Evolutionary conservation across 2,888 invertebrate species (phyloP).

Genomic region (Sympetrum striolatum): DNA sequence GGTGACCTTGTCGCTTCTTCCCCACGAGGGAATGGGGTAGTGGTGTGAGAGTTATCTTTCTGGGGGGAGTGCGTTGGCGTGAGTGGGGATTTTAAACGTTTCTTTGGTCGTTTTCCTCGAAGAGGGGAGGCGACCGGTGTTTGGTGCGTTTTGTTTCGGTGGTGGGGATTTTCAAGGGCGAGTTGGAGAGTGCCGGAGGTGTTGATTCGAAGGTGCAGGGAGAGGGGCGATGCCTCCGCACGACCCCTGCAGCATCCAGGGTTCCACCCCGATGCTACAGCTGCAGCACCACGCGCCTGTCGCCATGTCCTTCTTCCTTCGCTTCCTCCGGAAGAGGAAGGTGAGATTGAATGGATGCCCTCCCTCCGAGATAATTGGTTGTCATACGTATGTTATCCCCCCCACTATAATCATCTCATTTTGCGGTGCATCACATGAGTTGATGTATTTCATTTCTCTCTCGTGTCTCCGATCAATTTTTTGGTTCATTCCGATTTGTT

Average conservation of each 20-base stretch:
- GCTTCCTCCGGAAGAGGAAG: conserved; percentile 48
- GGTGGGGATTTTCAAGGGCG: not conserved
- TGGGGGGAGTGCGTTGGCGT: not conserved
- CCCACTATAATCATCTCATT: not conserved
- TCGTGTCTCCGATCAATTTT: no score
- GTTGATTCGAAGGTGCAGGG: not conserved
- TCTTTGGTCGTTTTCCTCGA: not conserved
- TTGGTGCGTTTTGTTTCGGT: not conserved
- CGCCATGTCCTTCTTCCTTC: conserved; percentile 47
- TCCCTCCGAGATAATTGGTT: not conserved
- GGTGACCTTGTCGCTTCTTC: conserved; percentile 8
- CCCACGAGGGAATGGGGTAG: not conserved
- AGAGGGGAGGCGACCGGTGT: not conserved
- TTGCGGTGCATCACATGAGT: not conserved
- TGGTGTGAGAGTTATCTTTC: not conserved
- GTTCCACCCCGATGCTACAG: conserved; percentile 34
- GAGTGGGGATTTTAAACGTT: not conserved
- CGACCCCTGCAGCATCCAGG: conserved; percentile 42
- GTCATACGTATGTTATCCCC: not conserved
- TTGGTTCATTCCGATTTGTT: no score
- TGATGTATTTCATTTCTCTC: not conserved
- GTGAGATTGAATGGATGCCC: conserved; percentile 38
- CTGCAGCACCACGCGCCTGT: conserved; percentile 44
- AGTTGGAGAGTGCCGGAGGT: not conserved
- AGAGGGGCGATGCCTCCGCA: conserved; percentile 37